Conservation (phyloP, 2,888 invertebrate species). For the Seira musarum region DNA sequence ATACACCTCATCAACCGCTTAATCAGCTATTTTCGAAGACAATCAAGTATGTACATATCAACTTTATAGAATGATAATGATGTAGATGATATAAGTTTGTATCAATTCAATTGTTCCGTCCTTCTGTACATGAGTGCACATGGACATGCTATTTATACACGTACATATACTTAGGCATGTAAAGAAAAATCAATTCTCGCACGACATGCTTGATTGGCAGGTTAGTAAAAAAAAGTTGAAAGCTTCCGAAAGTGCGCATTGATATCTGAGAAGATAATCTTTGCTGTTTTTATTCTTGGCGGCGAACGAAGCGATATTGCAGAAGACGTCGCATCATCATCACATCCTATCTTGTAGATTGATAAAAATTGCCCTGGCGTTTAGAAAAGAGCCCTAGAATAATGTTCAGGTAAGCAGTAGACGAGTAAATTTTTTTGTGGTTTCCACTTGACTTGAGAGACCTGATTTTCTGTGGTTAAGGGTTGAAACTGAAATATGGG, state of each 20-base stretch:
- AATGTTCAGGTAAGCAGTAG: neutral
- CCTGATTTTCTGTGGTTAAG: conserved; percentile 45
- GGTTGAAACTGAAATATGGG: conserved; percentile 5
- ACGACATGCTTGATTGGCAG: conserved; percentile 47
- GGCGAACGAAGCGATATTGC: neutral
- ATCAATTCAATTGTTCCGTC: neutral
- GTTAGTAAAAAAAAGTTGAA: conserved; percentile 12
- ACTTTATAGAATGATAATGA: too few species aligned
- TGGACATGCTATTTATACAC: conserved; percentile 35
- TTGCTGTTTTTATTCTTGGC: neutral
- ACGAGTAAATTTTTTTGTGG: conserved; percentile 22
- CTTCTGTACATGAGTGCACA: neutral
- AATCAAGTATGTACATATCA: too few species aligned
- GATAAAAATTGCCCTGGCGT: neutral
- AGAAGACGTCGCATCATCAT: conserved; percentile 5
- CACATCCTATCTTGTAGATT: neutral
- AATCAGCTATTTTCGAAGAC: conserved; percentile 14
- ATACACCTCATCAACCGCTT: conserved; percentile 45
- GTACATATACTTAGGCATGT: neutral
- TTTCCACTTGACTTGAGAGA: conserved; percentile 52
- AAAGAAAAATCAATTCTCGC: conserved; percentile 36
- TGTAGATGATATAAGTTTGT: neutral
- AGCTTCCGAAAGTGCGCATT: conserved; percentile 19
- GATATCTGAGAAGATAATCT: conserved; percentile 34
- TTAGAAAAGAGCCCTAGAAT: too few species aligned